Evolutionary conservation across 2,113 vertebrate species (phyloP), one percentile per base, ranked within the genome.

Genomic region (Amblyornis subalaris): DNA sequence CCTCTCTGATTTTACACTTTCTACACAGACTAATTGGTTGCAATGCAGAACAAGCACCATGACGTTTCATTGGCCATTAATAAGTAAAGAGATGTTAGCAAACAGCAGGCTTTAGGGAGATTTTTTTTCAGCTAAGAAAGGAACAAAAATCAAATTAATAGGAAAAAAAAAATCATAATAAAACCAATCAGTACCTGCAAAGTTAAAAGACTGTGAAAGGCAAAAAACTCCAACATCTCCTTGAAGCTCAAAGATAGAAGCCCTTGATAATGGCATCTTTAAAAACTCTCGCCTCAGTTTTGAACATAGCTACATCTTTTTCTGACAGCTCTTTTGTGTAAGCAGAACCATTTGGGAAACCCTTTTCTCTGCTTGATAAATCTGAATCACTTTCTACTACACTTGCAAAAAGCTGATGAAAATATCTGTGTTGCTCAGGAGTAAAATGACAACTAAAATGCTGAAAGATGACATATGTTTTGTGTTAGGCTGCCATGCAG

Each of bases 1-100:
- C 58, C 40, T 86, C 86, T 70, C 88, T 90, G 85, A 90, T 96
- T 92, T 91, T 76, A 70, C 51, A 72, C 50, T 70, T 85, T 79
- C n/a, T 92, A 84, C 94, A 71, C 80, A 95, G 93, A 89, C 73
- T 77, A 94, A 96, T 87, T 93, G 94, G 91, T 65, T 77, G 82
- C 75, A 76, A 73, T 31, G 64, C 55, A 83, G 76, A 96, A 74
- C 90, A 94, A 83, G 94, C 89, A 96, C 75, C 10, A 3, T 29
- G 48, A 89, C 13, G 58, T 25, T 71, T 91, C 77, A 15, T n/a
- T 88, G 51, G 75, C 55, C 53, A 75, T 88, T 86, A 89, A 86
- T 84, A 95, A 94, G 28, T 60, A 85, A 91, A 91, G 67, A 67
- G 40, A 60, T 74, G 85, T 71, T 93, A 88, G 75, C 72, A 93